Conservation (phyloP, 2,888 invertebrate species). For the Pteria penguin region DNA sequence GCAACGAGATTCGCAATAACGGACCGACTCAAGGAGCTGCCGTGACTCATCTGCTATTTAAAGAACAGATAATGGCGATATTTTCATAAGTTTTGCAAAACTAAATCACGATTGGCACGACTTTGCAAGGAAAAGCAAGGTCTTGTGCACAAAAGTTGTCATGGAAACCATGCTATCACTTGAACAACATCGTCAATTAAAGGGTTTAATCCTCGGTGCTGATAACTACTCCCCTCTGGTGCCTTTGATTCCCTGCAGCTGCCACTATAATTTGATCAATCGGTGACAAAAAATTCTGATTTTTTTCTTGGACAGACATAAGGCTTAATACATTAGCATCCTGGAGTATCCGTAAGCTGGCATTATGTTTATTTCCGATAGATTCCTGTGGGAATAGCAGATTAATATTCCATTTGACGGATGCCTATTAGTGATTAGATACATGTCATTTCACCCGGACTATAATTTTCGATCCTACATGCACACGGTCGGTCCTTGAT, state of each 20-base stretch:
- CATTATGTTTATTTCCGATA: background rate
- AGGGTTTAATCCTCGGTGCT: background rate
- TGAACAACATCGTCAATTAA: background rate
- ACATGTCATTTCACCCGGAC: background rate
- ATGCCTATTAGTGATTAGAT: background rate
- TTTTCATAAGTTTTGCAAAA: background rate
- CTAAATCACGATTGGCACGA: background rate
- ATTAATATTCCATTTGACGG: background rate
- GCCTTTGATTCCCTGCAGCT: background rate
- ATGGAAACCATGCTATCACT: background rate
- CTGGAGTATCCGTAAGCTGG: background rate
- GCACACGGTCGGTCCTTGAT: background rate
- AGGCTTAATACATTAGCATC: background rate
- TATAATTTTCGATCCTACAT: background rate
- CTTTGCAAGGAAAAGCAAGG: background rate
- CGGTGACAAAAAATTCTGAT: background rate
- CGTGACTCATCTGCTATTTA: background rate
- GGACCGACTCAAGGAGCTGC: background rate
- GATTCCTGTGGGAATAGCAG: background rate
- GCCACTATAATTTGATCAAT: background rate
- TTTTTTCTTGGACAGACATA: background rate
- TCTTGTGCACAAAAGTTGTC: background rate
- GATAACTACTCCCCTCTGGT: background rate
- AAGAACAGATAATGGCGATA: background rate
- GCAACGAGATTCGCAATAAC: too few species aligned